Percentiles rank a stretch among this genome's conserved stretches.
Conservation (phyloP, 2,888 invertebrate genomes). For the Leptopilina myrica region DNA sequence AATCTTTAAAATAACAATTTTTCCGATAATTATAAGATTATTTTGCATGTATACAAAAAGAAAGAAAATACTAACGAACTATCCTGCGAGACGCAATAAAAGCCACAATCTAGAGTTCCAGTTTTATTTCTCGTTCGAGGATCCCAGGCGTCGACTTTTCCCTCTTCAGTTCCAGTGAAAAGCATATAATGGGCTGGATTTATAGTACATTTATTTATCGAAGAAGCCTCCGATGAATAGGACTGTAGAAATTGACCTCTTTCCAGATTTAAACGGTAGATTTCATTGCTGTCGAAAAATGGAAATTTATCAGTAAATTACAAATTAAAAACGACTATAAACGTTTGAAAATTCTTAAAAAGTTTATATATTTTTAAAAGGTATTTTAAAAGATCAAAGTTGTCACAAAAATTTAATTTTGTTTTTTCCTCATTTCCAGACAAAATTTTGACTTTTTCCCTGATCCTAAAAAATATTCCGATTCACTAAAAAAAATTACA, state of each 20-base stretch:
- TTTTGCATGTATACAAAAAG: constrained; percentile 33
- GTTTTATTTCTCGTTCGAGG: constrained; percentile 88
- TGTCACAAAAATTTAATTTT: too few species aligned
- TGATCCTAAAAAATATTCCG: too few species aligned
- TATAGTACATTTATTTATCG: constrained; percentile 89
- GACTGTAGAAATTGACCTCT: constrained; percentile 96
- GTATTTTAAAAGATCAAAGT: background rate
- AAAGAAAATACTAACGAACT: constrained; percentile 76
- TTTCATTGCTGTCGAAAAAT: constrained; percentile 82
- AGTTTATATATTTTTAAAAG: too few species aligned
- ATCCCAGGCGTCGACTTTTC: constrained; percentile 98
- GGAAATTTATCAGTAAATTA: background rate
- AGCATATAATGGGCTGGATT: constrained; percentile 94
- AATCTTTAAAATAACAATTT: constrained; percentile 77
- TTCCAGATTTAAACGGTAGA: constrained; percentile 96
- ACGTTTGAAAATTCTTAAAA: too few species aligned
- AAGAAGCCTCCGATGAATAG: constrained; percentile 84
- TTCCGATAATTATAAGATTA: constrained; percentile 28
- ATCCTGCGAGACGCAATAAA: constrained; percentile 80
- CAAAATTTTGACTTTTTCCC: too few species aligned
- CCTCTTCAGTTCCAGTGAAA: constrained; percentile 91
- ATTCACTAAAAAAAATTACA: too few species aligned
- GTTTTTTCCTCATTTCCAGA: too few species aligned
- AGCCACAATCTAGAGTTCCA: constrained; percentile 90
- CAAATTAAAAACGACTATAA: too few species aligned